Percentiles rank a stretch among this genome's conserved stretches.
Conservation (phyloP, 2,113 vertebrate species). For the Erinaceus europaeus region DNA sequence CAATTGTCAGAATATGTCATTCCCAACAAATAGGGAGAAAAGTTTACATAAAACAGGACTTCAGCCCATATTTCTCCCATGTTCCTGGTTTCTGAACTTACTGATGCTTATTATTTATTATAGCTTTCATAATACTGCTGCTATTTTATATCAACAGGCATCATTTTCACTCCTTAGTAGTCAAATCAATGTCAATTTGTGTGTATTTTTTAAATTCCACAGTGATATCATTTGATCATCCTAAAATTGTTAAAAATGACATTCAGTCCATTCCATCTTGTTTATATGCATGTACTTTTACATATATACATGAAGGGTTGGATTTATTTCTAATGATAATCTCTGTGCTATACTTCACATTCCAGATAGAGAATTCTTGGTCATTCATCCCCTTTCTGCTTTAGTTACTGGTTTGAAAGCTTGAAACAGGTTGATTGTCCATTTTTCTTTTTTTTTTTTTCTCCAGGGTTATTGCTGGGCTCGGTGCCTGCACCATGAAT, state of each 20-base stretch:
- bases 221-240: neutral
- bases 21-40: neutral
- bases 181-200: neutral
- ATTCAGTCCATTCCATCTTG: neutral
- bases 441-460: too few relatives aligned
- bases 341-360: neutral
- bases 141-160: neutral
- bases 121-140: neutral
- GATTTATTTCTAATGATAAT: neutral
- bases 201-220: neutral
- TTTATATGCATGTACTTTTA: neutral
- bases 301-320: neutral
- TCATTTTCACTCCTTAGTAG: neutral
- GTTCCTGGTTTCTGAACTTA: neutral
- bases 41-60: neutral
- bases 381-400: neutral
- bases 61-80: neutral
- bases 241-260: neutral
- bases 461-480: too few relatives aligned
- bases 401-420: constrained; percentile 8
- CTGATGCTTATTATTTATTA: neutral
- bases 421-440: neutral
- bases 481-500: too few relatives aligned
- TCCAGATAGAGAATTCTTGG: neutral
- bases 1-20: constrained; percentile 27